A percentile compares a stretch with the other conserved stretches of the same genome.
phyloP scores from a whole-genome alignment of 2,797 vertebrate species.

The Semotilus atromaculatus region DNA sequence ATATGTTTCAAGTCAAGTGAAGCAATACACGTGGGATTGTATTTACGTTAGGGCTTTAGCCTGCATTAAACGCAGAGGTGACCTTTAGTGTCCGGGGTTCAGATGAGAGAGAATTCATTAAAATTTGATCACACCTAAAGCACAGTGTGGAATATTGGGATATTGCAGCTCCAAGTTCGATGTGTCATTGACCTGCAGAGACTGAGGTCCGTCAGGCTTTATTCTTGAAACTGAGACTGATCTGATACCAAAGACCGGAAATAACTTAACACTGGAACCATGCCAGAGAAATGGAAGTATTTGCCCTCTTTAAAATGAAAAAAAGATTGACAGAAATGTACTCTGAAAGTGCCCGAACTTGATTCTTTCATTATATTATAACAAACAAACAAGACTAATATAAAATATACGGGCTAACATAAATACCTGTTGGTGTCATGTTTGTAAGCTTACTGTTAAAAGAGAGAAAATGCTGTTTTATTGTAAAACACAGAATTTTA shows the following conservation, averaged over 20 bases:
- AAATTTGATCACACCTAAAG: constrained; percentile 74
- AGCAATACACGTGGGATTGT: constrained; percentile 41
- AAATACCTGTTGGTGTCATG: constrained; percentile 45
- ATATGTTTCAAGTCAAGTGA: constrained; percentile 32
- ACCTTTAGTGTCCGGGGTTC: constrained; percentile 65
- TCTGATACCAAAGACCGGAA: background rate
- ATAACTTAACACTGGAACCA: background rate
- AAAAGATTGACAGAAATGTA: background rate
- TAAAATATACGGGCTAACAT: background rate
- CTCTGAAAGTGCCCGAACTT: background rate
- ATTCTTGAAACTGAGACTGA: constrained; percentile 32
- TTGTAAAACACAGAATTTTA: constrained; percentile 11
- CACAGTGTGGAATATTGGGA: constrained; percentile 61
- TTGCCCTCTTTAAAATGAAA: background rate
- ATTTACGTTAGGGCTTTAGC: constrained; percentile 39
- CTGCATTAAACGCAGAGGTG: constrained; percentile 61
- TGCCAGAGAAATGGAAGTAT: background rate
- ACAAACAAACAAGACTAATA: background rate
- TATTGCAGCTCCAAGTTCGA: constrained; percentile 58
- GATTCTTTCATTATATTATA: background rate
- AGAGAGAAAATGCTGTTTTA: constrained; percentile 60
- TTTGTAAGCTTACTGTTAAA: constrained; percentile 68
- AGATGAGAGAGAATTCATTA: constrained; percentile 68
- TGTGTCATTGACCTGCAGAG: constrained; percentile 46
- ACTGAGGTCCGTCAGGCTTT: constrained; percentile 52